Evolutionary conservation across 2,113 vertebrate genomes (phyloP).

Genomic region (Tautogolabrus adspersus): DNA sequence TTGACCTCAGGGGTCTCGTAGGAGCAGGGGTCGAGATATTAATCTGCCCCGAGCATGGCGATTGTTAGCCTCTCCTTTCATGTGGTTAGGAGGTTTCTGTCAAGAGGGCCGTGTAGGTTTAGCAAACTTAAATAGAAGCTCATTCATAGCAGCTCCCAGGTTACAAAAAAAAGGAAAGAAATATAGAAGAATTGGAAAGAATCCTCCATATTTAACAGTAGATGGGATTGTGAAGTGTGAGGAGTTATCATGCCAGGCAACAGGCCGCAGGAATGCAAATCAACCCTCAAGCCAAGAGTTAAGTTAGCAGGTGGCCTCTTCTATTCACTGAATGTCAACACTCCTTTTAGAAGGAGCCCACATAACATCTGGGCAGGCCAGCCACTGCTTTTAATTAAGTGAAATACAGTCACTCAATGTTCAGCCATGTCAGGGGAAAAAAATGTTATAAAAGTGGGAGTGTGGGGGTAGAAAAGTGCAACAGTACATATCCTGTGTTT

Average conservation of each 20-base stretch:
- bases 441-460: slow-evolving; percentile 67
- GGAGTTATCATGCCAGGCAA: slow-evolving; percentile 91
- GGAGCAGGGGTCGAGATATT: slow-evolving; percentile 56
- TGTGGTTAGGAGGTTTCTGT: slow-evolving; percentile 70
- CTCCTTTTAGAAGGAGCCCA: slow-evolving; percentile 84
- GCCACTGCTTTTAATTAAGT: slow-evolving; percentile 93
- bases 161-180: slow-evolving; percentile 81
- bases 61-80: slow-evolving; percentile 73
- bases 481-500: slow-evolving; percentile 83
- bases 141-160: slow-evolving; percentile 84
- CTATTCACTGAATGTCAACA: slow-evolving; percentile 91
- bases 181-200: slow-evolving; percentile 86
- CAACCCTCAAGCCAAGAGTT: slow-evolving; percentile 88
- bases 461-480: slow-evolving; percentile 67
- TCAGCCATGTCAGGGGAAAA: slow-evolving; percentile 81
- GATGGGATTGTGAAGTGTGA: slow-evolving; percentile 89
- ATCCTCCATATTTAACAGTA: slow-evolving; percentile 91
- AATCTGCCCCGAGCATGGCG: slow-evolving; percentile 62
- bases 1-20: slow-evolving; percentile 52
- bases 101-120: slow-evolving; percentile 32
- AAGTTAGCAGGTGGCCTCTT: slow-evolving; percentile 94
- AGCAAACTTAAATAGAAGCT: slow-evolving; percentile 77
- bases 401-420: slow-evolving; percentile 86
- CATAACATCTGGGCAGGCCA: slow-evolving; percentile 88
- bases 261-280: slow-evolving; percentile 97